Evolutionary conservation across 2,888 invertebrate genomes (phyloP), one percentile per base, ranked within the genome.

Genomic region (Carterocephalus palaemon): DNA sequence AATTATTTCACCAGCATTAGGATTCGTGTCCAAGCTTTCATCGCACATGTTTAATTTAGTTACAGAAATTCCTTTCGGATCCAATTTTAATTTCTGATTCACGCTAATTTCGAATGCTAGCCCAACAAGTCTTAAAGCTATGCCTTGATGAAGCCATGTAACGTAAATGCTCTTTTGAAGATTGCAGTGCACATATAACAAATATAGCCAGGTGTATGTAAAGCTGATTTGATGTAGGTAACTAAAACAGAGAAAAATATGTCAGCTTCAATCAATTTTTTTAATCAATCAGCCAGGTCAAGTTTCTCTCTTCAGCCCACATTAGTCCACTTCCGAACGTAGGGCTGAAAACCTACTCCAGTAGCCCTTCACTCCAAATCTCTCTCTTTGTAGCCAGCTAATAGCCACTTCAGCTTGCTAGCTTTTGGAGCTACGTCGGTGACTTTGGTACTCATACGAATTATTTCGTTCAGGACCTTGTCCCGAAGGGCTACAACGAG

Each of bases 111-210:
- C 96, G 70, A 93, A 95, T 1, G 95, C 93, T 40, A 97, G 69
- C 0, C 96, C 95, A 2, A 95, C 92, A 54, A 96, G 88, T 69
- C 95, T 91, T 4, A 97, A 76, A 1, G 95, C 95, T 51, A 96
- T 78, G 52, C 93, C 91, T 88, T 97, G 93, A 64, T 94, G 92
- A 20, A 96, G 80, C 59, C 95, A 92, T 74, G 94, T 92, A 1
- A 92, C 89, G 60, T 94, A 93, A 16, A 89, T 88, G 7, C 92
- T 88, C 1, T 91, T 87, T 49, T 88, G 79, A 16, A 93, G 74
- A 16, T 93, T 91, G 63, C 90, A 89, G 69, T 90, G 91, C 66
- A 95, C 90, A 72, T 95, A 91, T 9, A 92, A 74, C 42, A 97
- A 84, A 70, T 95, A 95, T 2, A 88, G 78, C 86, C 96, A 96